Evolutionary conservation across 2,888 invertebrate genomes (phyloP).

Genomic region (Drosophila basisetae): DNA sequence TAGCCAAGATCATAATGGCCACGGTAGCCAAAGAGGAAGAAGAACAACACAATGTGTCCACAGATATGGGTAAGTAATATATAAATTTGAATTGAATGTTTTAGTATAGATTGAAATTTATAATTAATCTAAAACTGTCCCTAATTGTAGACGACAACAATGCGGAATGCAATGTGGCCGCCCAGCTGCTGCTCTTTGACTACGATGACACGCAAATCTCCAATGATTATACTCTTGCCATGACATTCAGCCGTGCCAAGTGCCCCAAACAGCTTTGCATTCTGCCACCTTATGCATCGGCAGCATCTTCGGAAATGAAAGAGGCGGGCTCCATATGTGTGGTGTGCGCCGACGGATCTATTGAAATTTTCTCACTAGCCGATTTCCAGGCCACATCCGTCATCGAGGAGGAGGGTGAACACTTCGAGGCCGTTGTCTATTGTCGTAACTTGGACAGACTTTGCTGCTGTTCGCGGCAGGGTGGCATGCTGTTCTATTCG

Average conservation of each 20-base stretch:
- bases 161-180: constrained; percentile 74
- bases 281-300: constrained; percentile 86
- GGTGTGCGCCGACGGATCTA: constrained; percentile 91
- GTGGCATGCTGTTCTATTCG: constrained; percentile 93
- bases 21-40: constrained; percentile 75
- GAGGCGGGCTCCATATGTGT: constrained; percentile 89
- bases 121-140: background rate
- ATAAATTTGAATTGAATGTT: background rate
- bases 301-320: constrained; percentile 46
- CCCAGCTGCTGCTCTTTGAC: constrained; percentile 81
- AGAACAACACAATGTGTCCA: constrained; percentile 54
- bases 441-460: constrained; percentile 95
- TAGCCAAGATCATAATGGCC: constrained; percentile 80
- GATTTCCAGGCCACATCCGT: constrained; percentile 89
- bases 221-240: constrained; percentile 83
- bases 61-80: constrained; percentile 58
- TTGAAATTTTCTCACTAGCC: constrained; percentile 90
- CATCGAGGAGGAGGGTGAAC: constrained; percentile 89
- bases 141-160: constrained; percentile 59
- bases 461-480: constrained; percentile 92
- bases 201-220: constrained; percentile 77
- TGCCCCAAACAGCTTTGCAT: constrained; percentile 90
- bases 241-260: constrained; percentile 88
- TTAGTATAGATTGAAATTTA: background rate
- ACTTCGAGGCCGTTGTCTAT: constrained; percentile 93